A percentile compares a stretch with the other conserved stretches of the same genome.
phyloP scores from a whole-genome alignment of 1,140 invertebrate genomes.

The Eumaeus atala region DNA sequence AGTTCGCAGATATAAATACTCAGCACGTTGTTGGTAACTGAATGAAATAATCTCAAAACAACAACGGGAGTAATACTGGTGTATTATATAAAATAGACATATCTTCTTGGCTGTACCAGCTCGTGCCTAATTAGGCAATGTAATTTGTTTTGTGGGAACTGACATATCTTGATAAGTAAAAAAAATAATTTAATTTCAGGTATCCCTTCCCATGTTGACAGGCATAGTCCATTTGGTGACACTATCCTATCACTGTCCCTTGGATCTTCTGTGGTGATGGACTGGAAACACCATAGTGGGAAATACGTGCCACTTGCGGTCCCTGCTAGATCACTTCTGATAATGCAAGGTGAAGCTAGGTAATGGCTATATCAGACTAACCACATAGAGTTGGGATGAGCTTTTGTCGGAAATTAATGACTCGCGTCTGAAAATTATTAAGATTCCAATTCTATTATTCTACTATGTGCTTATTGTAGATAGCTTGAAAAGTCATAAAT shows the following conservation, averaged over 20 bases:
- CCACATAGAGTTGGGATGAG: no score
- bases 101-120: no score
- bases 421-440: no score
- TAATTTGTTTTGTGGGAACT: no score
- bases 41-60: no score
- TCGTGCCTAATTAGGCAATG: no score
- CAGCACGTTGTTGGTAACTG: no score
- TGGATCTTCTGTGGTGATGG: slow-evolving; percentile 91
- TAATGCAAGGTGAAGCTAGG: slow-evolving; percentile 89
- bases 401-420: no score
- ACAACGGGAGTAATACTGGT: no score
- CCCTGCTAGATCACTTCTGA: slow-evolving; percentile 84
- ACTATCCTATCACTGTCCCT: slow-evolving; percentile 92
- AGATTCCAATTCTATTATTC: not conserved
- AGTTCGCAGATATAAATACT: no score
- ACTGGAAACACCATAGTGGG: slow-evolving; percentile 79
- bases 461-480: not conserved
- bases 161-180: no score
- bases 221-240: slow-evolving; percentile 93
- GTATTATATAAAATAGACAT: no score
- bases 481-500: not conserved
- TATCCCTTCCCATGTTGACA: slow-evolving; percentile 96
- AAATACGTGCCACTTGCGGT: slow-evolving; percentile 79
- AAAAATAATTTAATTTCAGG: slow-evolving; percentile 71
- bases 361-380: slow-evolving; percentile 37